A percentile compares a stretch with the other conserved stretches of the same genome.
phyloP scores from a whole-genome alignment of 1,140 invertebrate species.

The Triops cancriformis region DNA sequence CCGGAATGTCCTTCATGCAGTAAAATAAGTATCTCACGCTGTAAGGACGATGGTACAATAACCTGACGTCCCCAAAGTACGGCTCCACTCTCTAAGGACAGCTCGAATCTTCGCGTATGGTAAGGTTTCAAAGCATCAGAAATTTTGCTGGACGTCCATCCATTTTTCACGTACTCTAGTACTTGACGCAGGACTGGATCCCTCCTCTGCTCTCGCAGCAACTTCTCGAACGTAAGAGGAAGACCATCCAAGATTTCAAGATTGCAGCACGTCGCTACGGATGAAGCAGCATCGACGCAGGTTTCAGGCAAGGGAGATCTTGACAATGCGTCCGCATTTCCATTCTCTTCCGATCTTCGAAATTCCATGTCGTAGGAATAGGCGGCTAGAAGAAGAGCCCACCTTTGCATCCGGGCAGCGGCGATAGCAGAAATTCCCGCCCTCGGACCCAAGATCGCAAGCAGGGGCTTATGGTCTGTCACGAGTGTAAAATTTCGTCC shows the following conservation, averaged over 20 bases:
- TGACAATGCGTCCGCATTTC: constrained; percentile 35
- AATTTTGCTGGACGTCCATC: too few species aligned
- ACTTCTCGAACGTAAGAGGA: constrained; percentile 42
- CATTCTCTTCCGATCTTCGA: constrained; percentile 32
- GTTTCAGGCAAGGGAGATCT: constrained; percentile 22
- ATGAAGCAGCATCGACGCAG: constrained; percentile 38
- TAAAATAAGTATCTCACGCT: too few species aligned
- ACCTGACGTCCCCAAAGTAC: too few species aligned
- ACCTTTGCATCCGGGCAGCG: constrained; percentile 38
- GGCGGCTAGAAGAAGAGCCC: constrained; percentile 36
- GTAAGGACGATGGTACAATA: too few species aligned
- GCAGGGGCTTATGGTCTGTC: constrained; percentile 40
- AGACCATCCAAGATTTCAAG: constrained; percentile 46
- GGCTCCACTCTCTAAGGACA: too few species aligned
- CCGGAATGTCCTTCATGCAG: too few species aligned
- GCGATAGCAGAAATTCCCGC: constrained; percentile 34
- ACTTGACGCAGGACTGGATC: constrained; percentile 36
- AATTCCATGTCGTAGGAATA: too few species aligned
- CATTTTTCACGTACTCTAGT: too few species aligned
- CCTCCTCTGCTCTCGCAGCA: constrained; percentile 28
- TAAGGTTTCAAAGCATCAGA: too few species aligned
- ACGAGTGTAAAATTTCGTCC: constrained; percentile 38
- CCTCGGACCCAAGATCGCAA: constrained; percentile 32
- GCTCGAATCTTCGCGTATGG: too few species aligned
- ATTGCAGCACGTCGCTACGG: constrained; percentile 47